Evolutionary conservation across 2,113 vertebrate genomes (phyloP).

Genomic region (Odobenus rosmarus): DNA sequence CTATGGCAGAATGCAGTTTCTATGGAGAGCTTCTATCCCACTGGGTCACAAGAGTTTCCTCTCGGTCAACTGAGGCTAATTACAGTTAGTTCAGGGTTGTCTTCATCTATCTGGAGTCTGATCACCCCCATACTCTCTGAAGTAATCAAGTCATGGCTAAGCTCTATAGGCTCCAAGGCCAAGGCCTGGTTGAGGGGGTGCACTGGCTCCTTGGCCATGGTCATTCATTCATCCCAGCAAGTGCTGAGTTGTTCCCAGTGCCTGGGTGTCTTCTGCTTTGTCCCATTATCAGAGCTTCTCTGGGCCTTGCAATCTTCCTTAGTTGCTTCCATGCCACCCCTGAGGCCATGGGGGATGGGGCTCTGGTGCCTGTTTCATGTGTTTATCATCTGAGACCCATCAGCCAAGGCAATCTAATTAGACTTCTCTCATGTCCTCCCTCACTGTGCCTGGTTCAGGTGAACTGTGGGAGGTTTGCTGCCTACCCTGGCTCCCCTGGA

Average conservation of each 20-base stretch:
- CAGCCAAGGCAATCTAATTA: neutral
- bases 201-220: no score
- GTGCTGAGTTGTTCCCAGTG: neutral
- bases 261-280: neutral
- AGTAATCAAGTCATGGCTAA: neutral
- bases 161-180: neutral
- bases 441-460: neutral
- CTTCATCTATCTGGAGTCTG: neutral
- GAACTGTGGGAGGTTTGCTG: neutral
- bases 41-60: neutral
- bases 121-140: neutral
- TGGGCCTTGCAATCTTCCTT: neutral
- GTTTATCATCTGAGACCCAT: neutral
- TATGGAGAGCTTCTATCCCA: neutral
- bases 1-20: neutral
- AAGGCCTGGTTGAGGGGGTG: no score
- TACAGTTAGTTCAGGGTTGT: neutral
- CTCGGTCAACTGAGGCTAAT: neutral
- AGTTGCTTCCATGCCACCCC: neutral
- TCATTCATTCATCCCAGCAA: neutral
- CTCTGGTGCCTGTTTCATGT: neutral
- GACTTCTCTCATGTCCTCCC: neutral
- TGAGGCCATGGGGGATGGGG: neutral
- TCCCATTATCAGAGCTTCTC: neutral
- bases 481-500: neutral